phyloP scores from a whole-genome alignment of 2,113 vertebrate species.

The Cheilinus undulatus region DNA sequence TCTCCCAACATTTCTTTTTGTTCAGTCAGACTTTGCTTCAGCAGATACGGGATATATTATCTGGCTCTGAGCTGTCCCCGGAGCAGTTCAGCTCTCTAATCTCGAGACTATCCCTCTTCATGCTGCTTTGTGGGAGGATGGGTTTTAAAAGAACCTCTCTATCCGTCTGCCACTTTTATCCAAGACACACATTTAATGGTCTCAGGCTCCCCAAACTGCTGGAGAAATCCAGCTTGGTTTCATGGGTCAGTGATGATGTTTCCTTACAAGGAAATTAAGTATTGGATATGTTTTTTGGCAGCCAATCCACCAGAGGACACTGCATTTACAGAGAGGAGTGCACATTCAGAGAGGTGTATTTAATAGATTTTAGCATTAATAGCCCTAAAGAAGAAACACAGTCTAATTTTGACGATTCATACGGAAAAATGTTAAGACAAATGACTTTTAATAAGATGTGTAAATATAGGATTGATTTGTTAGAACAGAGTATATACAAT shows the following conservation, averaged over 20 bases:
- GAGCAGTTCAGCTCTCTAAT: conserved; percentile 15
- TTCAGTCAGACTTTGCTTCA: conserved; percentile 7
- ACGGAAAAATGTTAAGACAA: no score
- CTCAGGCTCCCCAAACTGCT: conserved; percentile 11
- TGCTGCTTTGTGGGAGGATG: conserved; percentile 10
- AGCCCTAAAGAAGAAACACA: no score
- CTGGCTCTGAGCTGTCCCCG: conserved; percentile 10
- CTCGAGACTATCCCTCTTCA: not conserved
- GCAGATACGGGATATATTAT: conserved; percentile 23
- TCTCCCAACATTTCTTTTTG: conserved; percentile 10
- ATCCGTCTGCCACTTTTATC: conserved; percentile 21
- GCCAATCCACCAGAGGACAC: not conserved
- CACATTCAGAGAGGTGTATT: no score
- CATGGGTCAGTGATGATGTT: not conserved
- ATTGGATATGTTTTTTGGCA: not conserved
- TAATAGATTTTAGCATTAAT: no score
- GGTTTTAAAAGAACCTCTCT: conserved; percentile 11
- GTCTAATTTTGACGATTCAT: no score
- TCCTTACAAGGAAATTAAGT: not conserved
- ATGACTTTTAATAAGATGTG: no score
- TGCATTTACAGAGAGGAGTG: not conserved
- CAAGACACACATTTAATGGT: conserved; percentile 14
- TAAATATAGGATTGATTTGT: no score
- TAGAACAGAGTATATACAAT: no score
- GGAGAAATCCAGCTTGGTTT: conserved; percentile 19